Evolutionary conservation across 2,797 vertebrate genomes (phyloP).

Genomic region (Ataeniobius toweri): DNA sequence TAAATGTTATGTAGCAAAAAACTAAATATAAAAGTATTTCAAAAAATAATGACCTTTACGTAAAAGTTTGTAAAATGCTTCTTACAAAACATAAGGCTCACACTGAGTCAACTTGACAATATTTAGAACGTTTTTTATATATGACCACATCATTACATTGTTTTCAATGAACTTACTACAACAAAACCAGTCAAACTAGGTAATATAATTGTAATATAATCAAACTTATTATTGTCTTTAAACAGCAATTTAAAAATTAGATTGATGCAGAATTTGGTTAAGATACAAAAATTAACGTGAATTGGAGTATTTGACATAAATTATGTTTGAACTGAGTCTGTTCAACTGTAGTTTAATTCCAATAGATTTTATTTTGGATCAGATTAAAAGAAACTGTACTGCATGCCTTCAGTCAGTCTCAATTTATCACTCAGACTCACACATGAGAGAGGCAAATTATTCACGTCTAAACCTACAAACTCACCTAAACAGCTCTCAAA

Average conservation of each 20-base stretch:
- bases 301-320: neutral
- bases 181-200: neutral
- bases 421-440: neutral
- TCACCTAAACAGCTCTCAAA: constrained; percentile 9
- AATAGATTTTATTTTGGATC: neutral
- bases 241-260: neutral
- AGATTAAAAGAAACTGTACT: neutral
- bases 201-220: neutral
- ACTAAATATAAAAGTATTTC: too few species aligned
- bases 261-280: neutral
- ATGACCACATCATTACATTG: too few species aligned
- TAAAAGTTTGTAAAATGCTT: neutral
- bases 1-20: too few species aligned
- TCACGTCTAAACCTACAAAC: neutral
- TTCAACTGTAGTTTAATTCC: neutral
- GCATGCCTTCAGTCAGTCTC: neutral
- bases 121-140: too few species aligned
- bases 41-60: too few species aligned
- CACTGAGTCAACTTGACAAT: too few species aligned
- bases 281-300: neutral
- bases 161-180: too few species aligned
- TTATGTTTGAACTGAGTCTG: too few species aligned
- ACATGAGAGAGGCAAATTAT: too few species aligned
- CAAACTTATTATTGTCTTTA: neutral
- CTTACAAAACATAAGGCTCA: neutral